These are phyloP conservation scores for Elephantulus edwardii DNA, from an alignment of 2,113 vertebrate species.

Conservation along the genomic window DNA sequence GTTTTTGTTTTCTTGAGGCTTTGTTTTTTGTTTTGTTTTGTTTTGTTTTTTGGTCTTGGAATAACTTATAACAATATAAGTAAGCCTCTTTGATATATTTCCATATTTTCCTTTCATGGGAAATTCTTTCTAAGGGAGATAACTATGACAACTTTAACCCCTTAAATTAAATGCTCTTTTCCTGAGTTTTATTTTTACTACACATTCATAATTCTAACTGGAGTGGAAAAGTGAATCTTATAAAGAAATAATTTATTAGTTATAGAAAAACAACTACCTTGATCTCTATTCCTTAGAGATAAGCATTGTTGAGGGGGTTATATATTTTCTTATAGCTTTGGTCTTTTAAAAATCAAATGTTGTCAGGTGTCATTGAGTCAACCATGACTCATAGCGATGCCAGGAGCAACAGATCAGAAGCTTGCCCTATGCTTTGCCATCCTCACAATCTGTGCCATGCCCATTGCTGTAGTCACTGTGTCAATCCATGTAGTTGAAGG, in stretches of 20 bases:
- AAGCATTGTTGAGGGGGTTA: not conserved
- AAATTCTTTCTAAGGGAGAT: not conserved
- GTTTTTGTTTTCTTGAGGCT: too few species aligned
- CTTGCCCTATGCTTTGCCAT: too few species aligned
- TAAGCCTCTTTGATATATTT: not conserved
- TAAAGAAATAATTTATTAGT: not conserved
- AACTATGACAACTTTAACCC: not conserved
- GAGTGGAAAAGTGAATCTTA: not conserved
- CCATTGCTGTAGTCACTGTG: too few species aligned
- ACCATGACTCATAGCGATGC: too few species aligned
- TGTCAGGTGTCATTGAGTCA: too few species aligned
- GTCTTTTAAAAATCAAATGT: not conserved
- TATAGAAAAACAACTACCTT: not conserved
- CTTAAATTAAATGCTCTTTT: not conserved
- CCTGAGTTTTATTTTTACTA: not conserved
- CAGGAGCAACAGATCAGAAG: too few species aligned
- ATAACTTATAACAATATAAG: constrained; percentile 41
- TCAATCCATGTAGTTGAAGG: too few species aligned
- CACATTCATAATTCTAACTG: not conserved
- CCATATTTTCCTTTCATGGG: not conserved
- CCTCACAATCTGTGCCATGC: too few species aligned
- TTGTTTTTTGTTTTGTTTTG: too few species aligned
- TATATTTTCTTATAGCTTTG: not conserved
- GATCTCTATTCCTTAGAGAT: not conserved
- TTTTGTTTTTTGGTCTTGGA: not conserved